phyloP scores from a whole-genome alignment of 2,113 vertebrate genomes.

The Coptodon rendalli region DNA sequence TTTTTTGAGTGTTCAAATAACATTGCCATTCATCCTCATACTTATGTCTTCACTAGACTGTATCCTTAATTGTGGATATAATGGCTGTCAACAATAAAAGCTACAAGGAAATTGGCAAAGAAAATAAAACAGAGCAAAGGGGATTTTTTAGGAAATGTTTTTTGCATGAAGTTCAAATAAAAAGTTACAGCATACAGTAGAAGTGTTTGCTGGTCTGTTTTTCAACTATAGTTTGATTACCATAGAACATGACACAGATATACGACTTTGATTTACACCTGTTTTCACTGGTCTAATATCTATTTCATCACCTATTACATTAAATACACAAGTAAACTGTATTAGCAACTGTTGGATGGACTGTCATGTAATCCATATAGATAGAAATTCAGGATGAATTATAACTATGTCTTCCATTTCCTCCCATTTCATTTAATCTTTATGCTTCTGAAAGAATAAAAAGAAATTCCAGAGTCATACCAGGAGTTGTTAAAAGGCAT shows the following conservation, averaged over 20 bases:
- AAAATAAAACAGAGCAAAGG: background rate
- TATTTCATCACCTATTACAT: background rate
- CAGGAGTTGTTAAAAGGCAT: background rate
- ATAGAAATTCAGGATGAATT: background rate
- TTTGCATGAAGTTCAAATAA: background rate
- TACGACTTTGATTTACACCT: background rate
- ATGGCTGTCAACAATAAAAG: background rate
- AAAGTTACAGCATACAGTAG: background rate
- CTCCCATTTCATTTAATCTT: background rate
- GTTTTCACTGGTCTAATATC: background rate
- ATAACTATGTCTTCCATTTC: background rate
- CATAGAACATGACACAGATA: background rate
- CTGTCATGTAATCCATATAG: background rate
- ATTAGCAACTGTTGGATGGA: background rate
- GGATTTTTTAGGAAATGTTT: background rate
- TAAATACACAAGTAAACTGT: background rate
- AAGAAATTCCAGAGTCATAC: background rate
- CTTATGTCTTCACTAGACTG: background rate
- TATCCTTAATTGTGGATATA: background rate
- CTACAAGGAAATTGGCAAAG: background rate
- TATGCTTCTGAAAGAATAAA: accelerated
- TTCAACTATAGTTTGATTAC: background rate
- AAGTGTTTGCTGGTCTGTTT: background rate
- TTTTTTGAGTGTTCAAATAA: background rate
- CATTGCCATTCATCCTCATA: background rate